phyloP scores from a whole-genome alignment of 2,797 vertebrate genomes.

The Enteromius radiatus region DNA sequence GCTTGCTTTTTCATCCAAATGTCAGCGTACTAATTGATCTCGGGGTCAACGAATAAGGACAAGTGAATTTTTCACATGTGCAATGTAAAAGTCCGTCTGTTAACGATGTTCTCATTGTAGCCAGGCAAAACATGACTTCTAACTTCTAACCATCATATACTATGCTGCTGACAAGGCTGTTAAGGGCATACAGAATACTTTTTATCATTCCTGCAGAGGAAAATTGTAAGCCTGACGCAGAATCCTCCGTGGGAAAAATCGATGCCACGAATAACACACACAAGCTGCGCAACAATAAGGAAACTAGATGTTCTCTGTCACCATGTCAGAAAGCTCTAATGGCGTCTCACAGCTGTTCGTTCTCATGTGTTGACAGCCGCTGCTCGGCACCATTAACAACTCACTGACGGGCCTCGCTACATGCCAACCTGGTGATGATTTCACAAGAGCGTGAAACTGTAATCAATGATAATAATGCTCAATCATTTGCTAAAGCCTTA shows the following conservation, averaged over 20 bases:
- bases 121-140: neutral
- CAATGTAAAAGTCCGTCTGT: conserved; percentile 4
- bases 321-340: conserved; percentile 38
- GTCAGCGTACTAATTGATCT: conserved; percentile 54
- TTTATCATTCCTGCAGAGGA: neutral
- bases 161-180: neutral
- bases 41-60: neutral
- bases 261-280: conserved; percentile 23
- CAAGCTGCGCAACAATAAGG: conserved; percentile 32
- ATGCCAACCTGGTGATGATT: conserved; percentile 19
- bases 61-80: conserved; percentile 3
- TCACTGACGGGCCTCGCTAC: conserved; percentile 26
- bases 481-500: conserved; percentile 50
- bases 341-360: conserved; percentile 34
- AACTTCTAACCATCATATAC: neutral
- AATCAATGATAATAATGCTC: conserved; percentile 53
- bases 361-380: conserved; percentile 33
- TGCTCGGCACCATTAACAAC: conserved; percentile 31
- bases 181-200: neutral
- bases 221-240: conserved; percentile 1
- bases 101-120: neutral
- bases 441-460: conserved; percentile 31
- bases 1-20: conserved; percentile 38
- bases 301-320: conserved; percentile 41
- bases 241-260: conserved; percentile 4